These are phyloP conservation scores for Tuberolachnus salignus DNA, from an alignment of 2,888 invertebrate species.

Conservation along the genomic window DNA sequence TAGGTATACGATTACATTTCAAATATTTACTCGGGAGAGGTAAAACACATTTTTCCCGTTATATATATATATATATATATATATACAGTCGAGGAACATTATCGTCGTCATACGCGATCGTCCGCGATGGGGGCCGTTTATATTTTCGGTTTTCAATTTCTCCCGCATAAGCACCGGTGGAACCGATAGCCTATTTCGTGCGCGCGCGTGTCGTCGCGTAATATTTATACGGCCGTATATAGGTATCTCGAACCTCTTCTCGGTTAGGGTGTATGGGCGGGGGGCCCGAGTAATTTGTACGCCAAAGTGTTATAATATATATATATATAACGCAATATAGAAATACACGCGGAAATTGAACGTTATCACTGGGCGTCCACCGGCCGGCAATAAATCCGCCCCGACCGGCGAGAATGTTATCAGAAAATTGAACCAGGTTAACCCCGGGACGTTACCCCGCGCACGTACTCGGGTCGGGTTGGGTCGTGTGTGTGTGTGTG, in stretches of 20 bases:
- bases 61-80: too few relatives aligned
- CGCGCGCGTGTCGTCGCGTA: neutral
- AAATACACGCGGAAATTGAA: constrained; percentile 41
- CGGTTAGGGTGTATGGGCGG: too few relatives aligned
- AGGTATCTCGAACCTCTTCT: neutral
- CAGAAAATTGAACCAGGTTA: constrained; percentile 48
- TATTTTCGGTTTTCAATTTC: constrained; percentile 3
- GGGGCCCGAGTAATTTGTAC: constrained; percentile 33
- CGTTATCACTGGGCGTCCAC: constrained; percentile 48
- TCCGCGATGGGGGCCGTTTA: neutral
- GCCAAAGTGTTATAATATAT: constrained; percentile 5
- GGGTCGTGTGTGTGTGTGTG: neutral
- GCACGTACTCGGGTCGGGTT: constrained; percentile 1
- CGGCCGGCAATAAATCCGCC: too few relatives aligned
- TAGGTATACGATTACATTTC: too few relatives aligned
- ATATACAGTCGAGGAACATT: too few relatives aligned
- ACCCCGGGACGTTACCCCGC: neutral
- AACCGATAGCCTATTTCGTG: neutral
- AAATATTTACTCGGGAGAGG: too few relatives aligned
- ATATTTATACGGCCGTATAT: neutral
- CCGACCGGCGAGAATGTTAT: constrained; percentile 48
- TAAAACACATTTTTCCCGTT: too few relatives aligned
- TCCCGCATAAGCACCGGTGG: neutral
- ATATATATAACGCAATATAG: neutral
- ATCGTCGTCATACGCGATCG: neutral